Percentiles rank a stretch among this genome's conserved stretches.
Evolutionary conservation across 2,888 invertebrate species (phyloP).

Genomic region (Shargacucullia verbasci): DNA sequence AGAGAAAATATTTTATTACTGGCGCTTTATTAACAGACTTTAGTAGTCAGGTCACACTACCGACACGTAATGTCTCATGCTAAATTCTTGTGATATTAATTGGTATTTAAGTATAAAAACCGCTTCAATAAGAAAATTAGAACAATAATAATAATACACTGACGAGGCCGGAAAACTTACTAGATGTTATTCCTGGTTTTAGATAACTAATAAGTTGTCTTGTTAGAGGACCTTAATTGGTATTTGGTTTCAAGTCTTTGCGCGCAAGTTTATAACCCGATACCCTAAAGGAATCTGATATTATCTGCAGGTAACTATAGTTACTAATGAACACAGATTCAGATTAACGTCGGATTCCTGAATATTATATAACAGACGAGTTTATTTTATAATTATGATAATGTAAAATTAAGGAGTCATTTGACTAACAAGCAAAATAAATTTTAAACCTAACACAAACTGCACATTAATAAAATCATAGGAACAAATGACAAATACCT

Average conservation of each 20-base stretch:
- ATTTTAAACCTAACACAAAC: no score
- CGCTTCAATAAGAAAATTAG: no score
- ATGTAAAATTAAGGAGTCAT: no score
- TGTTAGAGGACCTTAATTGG: constrained; percentile 38
- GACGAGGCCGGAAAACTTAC: constrained; percentile 4
- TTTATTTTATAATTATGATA: no score
- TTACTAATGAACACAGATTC: constrained; percentile 18
- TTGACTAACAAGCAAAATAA: background rate
- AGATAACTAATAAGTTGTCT: constrained; percentile 35
- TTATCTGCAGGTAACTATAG: constrained; percentile 28
- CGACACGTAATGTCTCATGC: no score
- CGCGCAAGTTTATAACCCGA: constrained; percentile 33
- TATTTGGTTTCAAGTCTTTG: constrained; percentile 44
- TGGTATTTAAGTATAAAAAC: no score
- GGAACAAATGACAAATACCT: constrained; percentile 66
- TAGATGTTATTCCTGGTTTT: constrained; percentile 25
- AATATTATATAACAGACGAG: background rate
- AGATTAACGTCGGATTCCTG: constrained; percentile 5
- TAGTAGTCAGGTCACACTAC: background rate
- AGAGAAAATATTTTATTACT: no score
- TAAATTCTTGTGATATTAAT: no score
- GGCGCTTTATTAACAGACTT: no score
- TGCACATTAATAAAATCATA: constrained; percentile 1
- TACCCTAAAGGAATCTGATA: constrained; percentile 36
- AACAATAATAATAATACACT: background rate